A percentile compares a stretch with the other conserved stretches of the same genome.
Evolutionary conservation across 2,113 vertebrate species (phyloP).

Genomic region (Microcebus lehilahytsara): DNA sequence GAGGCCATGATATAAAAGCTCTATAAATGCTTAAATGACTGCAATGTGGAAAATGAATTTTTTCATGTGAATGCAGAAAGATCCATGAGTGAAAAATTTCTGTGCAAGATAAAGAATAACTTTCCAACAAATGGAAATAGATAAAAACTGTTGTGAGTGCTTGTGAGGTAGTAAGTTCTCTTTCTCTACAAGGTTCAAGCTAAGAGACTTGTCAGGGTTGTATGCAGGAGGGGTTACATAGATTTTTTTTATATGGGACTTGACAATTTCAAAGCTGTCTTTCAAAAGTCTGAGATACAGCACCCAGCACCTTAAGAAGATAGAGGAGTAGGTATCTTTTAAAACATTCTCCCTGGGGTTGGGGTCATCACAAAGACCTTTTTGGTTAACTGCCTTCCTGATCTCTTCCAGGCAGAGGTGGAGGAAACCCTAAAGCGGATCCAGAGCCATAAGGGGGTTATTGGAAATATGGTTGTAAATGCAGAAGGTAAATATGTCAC

Average conservation of each 20-base stretch:
- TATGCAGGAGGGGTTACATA: background rate
- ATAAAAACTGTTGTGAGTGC: background rate
- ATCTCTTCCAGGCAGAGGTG: conserved; percentile 85
- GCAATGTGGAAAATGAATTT: background rate
- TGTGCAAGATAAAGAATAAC: background rate
- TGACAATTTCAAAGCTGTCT: background rate
- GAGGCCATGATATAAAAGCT: background rate
- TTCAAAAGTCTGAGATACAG: background rate
- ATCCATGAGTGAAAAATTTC: background rate
- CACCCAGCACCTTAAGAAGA: background rate
- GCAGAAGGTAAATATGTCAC: conserved; percentile 84
- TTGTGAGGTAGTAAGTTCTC: background rate
- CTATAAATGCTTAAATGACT: background rate
- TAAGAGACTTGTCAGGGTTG: background rate
- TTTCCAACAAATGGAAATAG: background rate
- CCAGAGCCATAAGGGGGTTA: conserved; percentile 87
- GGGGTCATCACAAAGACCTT: background rate
- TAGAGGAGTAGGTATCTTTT: background rate
- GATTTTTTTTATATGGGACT: background rate
- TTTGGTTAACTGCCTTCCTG: background rate
- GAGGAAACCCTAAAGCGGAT: conserved; percentile 92
- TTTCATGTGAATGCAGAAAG: background rate
- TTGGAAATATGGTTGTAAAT: conserved; percentile 87
- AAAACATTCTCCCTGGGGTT: too few relatives aligned
- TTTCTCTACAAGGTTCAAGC: background rate